Conservation (phyloP, 2,797 vertebrate genomes). For the Heteromormyrus szaboi region DNA sequence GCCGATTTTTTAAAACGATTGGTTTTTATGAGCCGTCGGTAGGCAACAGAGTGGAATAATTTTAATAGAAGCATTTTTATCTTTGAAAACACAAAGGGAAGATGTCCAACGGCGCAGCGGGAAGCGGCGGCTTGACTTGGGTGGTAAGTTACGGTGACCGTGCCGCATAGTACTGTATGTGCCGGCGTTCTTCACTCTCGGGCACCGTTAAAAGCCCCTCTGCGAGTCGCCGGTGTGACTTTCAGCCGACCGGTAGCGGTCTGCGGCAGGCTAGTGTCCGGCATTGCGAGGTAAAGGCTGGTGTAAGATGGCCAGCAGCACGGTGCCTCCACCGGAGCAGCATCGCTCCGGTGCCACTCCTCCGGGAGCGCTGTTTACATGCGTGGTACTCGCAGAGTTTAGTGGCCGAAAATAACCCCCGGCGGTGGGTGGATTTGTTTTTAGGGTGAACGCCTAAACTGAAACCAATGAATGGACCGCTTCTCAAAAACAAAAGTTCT, state of each 20-base stretch:
- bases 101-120: slow-evolving; percentile 75
- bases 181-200: neutral
- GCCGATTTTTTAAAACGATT: slow-evolving; percentile 42
- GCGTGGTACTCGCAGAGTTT: neutral
- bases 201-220: neutral
- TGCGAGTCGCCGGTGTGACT: neutral
- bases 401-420: neutral
- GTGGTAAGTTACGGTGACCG: slow-evolving; percentile 67
- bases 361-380: neutral
- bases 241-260: neutral
- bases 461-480: neutral
- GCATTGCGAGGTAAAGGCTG: neutral
- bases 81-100: slow-evolving; percentile 47
- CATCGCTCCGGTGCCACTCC: neutral
- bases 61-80: neutral
- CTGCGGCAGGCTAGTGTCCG: neutral
- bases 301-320: neutral
- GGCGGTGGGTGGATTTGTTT: neutral
- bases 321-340: neutral
- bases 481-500: slow-evolving; percentile 10
- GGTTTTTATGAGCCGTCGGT: slow-evolving; percentile 45
- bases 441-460: neutral
- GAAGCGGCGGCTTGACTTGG: slow-evolving; percentile 80
- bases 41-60: slow-evolving; percentile 17
- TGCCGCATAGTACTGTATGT: neutral